Base-by-base conservation (phyloP, 2,797 vertebrate species). In the Oceanodroma leucorhoa region DNA sequence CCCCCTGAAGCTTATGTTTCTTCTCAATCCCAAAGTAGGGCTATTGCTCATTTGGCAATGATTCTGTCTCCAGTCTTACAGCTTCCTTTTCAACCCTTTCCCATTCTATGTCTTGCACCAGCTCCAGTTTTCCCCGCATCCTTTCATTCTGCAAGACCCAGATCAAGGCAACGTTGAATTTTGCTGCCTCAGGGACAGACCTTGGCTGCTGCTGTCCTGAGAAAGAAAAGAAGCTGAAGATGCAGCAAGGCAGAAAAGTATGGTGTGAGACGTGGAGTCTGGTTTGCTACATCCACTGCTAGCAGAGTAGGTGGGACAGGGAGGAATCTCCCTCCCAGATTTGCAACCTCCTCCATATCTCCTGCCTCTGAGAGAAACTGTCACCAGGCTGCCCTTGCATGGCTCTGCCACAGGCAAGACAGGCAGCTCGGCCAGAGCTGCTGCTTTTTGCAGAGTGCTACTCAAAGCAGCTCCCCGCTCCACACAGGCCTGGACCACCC, bases 251-350 rank as follows among this genome's bases (percentile, higher is more conserved):
- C 30, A 53, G 27, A 90, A 69, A 51, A 77, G 20, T 11, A 30
- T 0, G 1, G 64, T 57, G 79, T 0, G 5, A 87, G 67, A 80
- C 16, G 0, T 0, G 3, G 58, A 85, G 41, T 66, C 61, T 89
- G 57, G 19, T 83, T 85, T 89, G 45, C 48, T 67, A n/a, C 53
- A 54, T 16, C 32, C 34, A 50, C 50, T 7, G 19, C 10, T 40
- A 20, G 36, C 22, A 73, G 46, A 46, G 78, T 51, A 67, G 67
- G 79, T 53, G 65, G 38, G 20, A 58, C 40, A 89, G 23, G 57
- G 53, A 64, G 81, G 38, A 91, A 71, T 71, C 29, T 85, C 27
- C 48, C 60, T 83, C 82, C 36, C 29, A 67, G 12, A 70, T 92
- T 85, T 77, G 22, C 57, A 92, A 50, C 21, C 57, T 89, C 73